phyloP scores from a whole-genome alignment of 2,797 vertebrate genomes.

The Enteromius afrohamiltoni region DNA sequence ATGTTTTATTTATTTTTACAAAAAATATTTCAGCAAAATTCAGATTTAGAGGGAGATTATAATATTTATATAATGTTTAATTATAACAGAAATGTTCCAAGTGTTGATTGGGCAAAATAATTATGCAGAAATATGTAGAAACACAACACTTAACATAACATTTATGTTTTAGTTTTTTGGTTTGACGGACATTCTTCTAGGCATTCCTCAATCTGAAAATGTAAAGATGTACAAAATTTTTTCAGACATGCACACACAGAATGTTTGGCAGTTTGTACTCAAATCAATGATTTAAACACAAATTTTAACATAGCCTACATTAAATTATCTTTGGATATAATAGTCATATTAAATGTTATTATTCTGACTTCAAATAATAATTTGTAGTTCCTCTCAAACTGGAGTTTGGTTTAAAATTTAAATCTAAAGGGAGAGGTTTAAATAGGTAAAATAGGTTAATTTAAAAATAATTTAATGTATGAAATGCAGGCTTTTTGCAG shows the following conservation, averaged over 20 bases:
- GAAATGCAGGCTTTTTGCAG: not conserved
- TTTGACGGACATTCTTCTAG: not conserved
- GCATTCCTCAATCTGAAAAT: not conserved
- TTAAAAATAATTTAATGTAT: constrained; percentile 12
- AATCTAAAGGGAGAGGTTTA: not conserved
- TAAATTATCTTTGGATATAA: not conserved
- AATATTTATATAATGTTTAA: not conserved
- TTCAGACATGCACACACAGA: not conserved
- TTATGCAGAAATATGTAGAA: not conserved
- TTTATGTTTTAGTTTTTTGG: not conserved
- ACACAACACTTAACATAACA: not conserved
- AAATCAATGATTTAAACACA: not conserved
- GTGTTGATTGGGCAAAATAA: not conserved
- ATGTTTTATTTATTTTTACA: not conserved
- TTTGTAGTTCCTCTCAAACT: not conserved
- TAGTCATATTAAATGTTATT: not conserved
- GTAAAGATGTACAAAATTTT: not conserved
- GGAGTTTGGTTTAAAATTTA: not conserved
- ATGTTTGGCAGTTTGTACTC: not conserved
- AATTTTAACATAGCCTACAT: not conserved
- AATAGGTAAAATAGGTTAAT: not conserved
- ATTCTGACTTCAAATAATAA: not conserved
- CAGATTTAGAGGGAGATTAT: not conserved
- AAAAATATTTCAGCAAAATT: not conserved
- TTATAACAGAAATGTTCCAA: not conserved